phyloP scores from a whole-genome alignment of 2,888 invertebrate species.

The Choristoneura rosaceana region DNA sequence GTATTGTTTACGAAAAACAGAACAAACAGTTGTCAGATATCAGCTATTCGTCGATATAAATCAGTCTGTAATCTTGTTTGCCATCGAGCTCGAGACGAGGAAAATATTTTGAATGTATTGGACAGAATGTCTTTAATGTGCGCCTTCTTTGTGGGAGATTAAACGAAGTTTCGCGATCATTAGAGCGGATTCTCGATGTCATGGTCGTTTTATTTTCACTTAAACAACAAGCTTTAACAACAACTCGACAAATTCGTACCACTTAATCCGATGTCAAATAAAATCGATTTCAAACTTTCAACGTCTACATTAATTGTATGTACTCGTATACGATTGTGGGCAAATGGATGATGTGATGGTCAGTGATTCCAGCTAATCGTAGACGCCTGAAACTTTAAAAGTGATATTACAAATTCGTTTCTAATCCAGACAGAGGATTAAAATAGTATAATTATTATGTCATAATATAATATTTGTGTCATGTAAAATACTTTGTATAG shows the following conservation, averaged over 20 bases:
- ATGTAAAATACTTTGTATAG: too few species aligned
- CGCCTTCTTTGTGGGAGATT: constrained; percentile 26
- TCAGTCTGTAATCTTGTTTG: constrained; percentile 42
- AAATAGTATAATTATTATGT: too few species aligned
- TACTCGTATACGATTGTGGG: too few species aligned
- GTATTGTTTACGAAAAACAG: constrained; percentile 42
- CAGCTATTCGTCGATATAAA: constrained; percentile 42
- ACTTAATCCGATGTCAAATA: not conserved
- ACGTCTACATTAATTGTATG: not conserved
- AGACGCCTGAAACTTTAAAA: too few species aligned
- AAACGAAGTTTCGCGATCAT: constrained; percentile 19
- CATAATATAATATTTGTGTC: too few species aligned
- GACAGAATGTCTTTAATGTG: constrained; percentile 34
- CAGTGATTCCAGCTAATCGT: not conserved
- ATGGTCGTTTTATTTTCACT: constrained; percentile 15
- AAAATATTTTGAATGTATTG: constrained; percentile 40
- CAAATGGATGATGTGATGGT: not conserved
- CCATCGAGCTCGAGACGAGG: constrained; percentile 28
- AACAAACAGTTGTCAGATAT: constrained; percentile 41
- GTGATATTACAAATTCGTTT: not conserved
- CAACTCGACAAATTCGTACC: not conserved
- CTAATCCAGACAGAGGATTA: not conserved
- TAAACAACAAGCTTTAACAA: constrained; percentile 1
- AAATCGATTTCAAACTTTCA: not conserved
- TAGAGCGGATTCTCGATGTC: constrained; percentile 20